A percentile compares a stretch with the other conserved stretches of the same genome.
These are phyloP conservation scores for Cisticola juncidis DNA, from an alignment of 2,113 vertebrate species.

Conservation along the genomic window DNA sequence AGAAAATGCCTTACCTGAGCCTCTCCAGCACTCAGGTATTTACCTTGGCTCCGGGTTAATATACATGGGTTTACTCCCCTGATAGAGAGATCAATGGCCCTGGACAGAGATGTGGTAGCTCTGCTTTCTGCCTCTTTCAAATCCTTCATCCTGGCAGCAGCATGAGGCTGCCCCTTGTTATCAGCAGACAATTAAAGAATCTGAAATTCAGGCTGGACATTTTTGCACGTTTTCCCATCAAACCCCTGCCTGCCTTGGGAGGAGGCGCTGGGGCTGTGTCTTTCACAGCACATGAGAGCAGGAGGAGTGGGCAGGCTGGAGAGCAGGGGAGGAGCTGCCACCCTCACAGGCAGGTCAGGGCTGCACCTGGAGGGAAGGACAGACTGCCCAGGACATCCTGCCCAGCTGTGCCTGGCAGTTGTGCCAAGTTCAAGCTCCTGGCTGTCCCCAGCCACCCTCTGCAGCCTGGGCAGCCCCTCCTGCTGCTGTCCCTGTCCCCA, in stretches of 20 bases:
- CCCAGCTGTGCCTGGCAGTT: neutral
- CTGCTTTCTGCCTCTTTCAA: neutral
- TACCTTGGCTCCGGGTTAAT: constrained; percentile 11
- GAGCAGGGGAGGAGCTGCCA: neutral
- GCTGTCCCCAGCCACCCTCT: neutral
- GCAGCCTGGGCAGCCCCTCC: neutral
- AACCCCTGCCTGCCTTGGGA: neutral
- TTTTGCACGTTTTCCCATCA: neutral
- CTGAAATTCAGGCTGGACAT: neutral
- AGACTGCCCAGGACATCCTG: neutral
- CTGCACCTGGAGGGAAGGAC: neutral
- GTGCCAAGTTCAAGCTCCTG: neutral
- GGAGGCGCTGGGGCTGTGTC: neutral
- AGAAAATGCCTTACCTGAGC: neutral
- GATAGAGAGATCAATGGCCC: constrained; percentile 18
- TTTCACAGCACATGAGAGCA: fast-evolving
- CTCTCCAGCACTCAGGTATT: neutral
- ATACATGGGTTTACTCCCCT: neutral
- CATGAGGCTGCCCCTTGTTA: fast-evolving
- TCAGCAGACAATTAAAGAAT: neutral
- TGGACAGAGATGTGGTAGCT: neutral
- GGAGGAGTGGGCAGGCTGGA: fast-evolving
- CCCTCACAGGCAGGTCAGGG: neutral
- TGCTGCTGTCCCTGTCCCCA: neutral
- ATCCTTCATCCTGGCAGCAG: neutral